These are phyloP conservation scores for Apamea sordens DNA, from an alignment of 2,888 invertebrate species.

Conservation along the genomic window DNA sequence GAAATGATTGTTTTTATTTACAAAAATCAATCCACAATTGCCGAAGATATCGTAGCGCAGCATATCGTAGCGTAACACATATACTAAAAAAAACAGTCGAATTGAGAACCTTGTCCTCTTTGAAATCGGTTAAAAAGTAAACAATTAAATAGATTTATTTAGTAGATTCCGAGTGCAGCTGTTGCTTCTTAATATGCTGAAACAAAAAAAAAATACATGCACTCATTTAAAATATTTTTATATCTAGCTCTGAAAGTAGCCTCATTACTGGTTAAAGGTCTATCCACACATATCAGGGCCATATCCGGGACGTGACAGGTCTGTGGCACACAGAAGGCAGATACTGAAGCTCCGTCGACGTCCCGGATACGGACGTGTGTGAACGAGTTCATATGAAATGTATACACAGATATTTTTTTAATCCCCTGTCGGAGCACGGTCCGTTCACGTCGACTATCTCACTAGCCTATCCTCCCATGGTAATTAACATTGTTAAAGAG, in stretches of 20 bases:
- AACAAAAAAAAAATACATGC: background rate
- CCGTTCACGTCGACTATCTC: background rate
- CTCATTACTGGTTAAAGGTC: background rate
- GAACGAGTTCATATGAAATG: too few relatives aligned
- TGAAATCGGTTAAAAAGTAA: too few relatives aligned
- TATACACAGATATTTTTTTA: too few relatives aligned
- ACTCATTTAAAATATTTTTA: background rate
- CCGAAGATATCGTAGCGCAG: background rate
- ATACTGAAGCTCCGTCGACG: too few relatives aligned
- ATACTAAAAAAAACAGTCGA: background rate
- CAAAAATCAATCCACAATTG: background rate
- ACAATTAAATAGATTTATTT: background rate
- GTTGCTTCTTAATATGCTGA: slow-evolving; percentile 6
- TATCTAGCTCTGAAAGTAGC: background rate
- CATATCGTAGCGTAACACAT: background rate
- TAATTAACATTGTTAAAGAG: background rate
- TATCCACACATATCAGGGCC: too few relatives aligned
- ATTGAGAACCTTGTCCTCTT: too few relatives aligned
- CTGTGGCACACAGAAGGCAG: too few relatives aligned
- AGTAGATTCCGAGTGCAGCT: background rate
- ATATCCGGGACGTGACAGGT: too few relatives aligned
- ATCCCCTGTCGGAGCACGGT: too few relatives aligned
- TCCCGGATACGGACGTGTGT: too few relatives aligned
- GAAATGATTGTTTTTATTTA: background rate
- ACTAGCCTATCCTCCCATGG: background rate